Percentiles rank a stretch among this genome's conserved stretches.
These are phyloP conservation scores for Helarctos malayanus DNA, from an alignment of 2,797 vertebrate species.

Conservation along the genomic window DNA sequence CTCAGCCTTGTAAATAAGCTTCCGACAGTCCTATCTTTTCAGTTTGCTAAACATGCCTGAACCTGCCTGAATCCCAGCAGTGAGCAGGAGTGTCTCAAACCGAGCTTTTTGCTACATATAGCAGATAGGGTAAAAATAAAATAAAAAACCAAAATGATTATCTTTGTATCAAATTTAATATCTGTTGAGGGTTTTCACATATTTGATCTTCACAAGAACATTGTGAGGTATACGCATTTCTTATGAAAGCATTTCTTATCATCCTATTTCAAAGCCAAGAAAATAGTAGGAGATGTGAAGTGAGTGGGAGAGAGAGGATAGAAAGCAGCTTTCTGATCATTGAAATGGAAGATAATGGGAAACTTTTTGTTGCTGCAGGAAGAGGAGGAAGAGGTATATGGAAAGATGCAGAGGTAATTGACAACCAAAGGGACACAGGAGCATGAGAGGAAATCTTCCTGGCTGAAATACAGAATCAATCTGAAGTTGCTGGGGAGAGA, in stretches of 20 bases:
- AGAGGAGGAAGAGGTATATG: neutral
- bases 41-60: conserved; percentile 8
- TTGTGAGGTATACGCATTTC: neutral
- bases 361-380: conserved; percentile 7
- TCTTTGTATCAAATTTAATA: conserved; percentile 53
- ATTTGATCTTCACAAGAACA: conserved; percentile 50
- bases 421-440: neutral
- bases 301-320: neutral
- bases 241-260: conserved; percentile 5
- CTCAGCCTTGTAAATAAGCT: conserved; percentile 31
- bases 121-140: conserved; percentile 6
- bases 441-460: neutral
- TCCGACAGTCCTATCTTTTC: neutral
- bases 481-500: neutral
- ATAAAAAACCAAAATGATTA: conserved; percentile 25
- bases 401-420: neutral
- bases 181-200: neutral
- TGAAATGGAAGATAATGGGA: conserved; percentile 6
- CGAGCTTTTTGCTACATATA: neutral
- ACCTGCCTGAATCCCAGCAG: conserved; percentile 37
- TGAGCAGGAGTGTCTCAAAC: conserved; percentile 3
- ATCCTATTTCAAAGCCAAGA: conserved; percentile 50
- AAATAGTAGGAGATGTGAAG: neutral
- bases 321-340: neutral
- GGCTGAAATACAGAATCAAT: neutral